Evolutionary conservation across 2,888 invertebrate species (phyloP).

Genomic region (Cerastis leucographa): DNA sequence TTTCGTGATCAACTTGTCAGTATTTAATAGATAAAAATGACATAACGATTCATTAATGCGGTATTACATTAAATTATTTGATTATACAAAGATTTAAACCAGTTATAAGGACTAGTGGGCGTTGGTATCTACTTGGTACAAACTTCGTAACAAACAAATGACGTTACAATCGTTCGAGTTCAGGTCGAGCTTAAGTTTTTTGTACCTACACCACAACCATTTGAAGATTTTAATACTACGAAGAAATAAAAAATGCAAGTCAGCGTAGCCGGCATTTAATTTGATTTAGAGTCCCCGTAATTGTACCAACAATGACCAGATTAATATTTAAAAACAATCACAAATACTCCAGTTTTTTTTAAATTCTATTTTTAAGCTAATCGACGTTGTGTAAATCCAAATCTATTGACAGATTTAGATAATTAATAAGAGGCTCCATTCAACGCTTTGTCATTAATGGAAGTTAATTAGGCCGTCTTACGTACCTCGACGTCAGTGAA

Average conservation of each 20-base stretch:
- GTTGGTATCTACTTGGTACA: conserved; percentile 15
- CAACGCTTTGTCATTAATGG: conserved; percentile 43
- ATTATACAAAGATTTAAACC: conserved; percentile 36
- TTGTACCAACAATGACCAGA: background rate
- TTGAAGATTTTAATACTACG: background rate
- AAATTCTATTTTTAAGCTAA: background rate
- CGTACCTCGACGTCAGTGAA: conserved; percentile 67
- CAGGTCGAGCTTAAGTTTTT: conserved; percentile 24
- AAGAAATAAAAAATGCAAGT: background rate
- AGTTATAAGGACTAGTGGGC: conserved; percentile 31
- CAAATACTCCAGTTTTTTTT: background rate
- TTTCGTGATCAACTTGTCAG: conserved; percentile 19
- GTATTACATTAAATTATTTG: conserved; percentile 23
- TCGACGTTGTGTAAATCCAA: background rate
- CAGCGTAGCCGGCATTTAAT: background rate
- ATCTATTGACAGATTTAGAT: conserved; percentile 16
- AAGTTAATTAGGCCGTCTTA: conserved; percentile 70
- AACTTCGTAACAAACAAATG: conserved; percentile 35
- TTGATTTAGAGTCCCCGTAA: background rate
- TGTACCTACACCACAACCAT: background rate
- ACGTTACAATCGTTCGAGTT: conserved; percentile 14
- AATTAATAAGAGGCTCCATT: conserved; percentile 14
- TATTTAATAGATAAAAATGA: conserved; percentile 23
- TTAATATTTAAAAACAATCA: background rate
- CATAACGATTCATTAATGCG: conserved; percentile 25